Conservation (phyloP, 2,888 invertebrate genomes). For the Torymus aiolomorphi region DNA sequence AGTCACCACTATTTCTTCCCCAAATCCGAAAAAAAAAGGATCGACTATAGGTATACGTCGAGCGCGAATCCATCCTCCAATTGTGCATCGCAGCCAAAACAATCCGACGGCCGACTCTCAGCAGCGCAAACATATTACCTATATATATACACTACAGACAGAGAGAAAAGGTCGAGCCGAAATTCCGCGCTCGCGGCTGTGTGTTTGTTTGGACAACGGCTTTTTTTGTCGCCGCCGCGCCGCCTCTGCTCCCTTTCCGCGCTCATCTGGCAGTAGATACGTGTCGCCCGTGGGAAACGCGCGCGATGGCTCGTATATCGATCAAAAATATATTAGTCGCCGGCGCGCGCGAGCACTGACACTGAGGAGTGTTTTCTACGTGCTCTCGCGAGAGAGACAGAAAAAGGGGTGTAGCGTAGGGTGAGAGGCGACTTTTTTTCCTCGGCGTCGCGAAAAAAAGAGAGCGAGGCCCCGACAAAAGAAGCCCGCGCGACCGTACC, state of each 20-base stretch:
- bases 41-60: neutral
- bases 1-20: neutral
- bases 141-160: neutral
- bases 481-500: constrained; percentile 64
- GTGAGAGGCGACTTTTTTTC: constrained; percentile 58
- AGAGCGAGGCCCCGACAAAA: constrained; percentile 60
- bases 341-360: constrained; percentile 68
- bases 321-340: constrained; percentile 76
- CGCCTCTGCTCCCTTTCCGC: constrained; percentile 31
- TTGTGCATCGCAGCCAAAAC: constrained; percentile 30
- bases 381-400: constrained; percentile 61
- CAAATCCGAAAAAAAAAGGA: neutral
- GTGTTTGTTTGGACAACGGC: constrained; percentile 76
- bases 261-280: constrained; percentile 16
- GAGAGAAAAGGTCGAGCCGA: constrained; percentile 19
- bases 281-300: constrained; percentile 71
- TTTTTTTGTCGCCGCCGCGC: constrained; percentile 61
- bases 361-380: constrained; percentile 74
- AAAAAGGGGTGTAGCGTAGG: constrained; percentile 18
- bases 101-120: constrained; percentile 4
- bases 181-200: constrained; percentile 62
- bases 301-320: constrained; percentile 64
- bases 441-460: constrained; percentile 5
- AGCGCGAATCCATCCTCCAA: neutral
- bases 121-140: constrained; percentile 20